Evolutionary conservation across 2,113 vertebrate species (phyloP).

Genomic region (Nettapus auritus): DNA sequence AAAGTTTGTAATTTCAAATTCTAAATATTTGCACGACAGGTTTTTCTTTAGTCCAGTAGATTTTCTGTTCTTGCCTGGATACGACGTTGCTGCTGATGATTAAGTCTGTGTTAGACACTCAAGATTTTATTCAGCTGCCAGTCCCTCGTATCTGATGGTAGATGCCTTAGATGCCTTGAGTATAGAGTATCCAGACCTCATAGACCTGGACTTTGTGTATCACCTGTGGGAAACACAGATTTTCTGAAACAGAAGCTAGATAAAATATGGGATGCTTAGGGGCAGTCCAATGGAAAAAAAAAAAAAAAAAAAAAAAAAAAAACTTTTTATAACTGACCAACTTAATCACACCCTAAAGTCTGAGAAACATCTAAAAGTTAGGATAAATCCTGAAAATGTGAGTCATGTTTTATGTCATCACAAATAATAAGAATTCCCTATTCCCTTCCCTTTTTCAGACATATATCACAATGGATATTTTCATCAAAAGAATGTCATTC

Average conservation of each 20-base stretch:
- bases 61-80: neutral
- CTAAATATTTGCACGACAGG: neutral
- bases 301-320: neutral
- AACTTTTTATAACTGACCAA: neutral
- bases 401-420: neutral
- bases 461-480: too few relatives aligned
- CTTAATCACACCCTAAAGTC: neutral
- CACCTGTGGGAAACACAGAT: neutral
- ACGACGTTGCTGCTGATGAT: accelerated
- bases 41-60: neutral
- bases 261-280: neutral
- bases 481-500: too few relatives aligned
- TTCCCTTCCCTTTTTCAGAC: too few relatives aligned
- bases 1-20: neutral
- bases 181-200: neutral
- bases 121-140: neutral
- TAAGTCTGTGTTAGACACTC: neutral
- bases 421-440: neutral
- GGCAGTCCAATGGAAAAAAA: neutral
- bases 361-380: neutral
- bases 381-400: neutral
- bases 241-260: neutral
- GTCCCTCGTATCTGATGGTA: neutral
- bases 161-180: neutral
- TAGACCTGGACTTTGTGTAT: accelerated